Conservation (phyloP, 2,797 vertebrate genomes). For the Muraenolepis orangiensis region DNA sequence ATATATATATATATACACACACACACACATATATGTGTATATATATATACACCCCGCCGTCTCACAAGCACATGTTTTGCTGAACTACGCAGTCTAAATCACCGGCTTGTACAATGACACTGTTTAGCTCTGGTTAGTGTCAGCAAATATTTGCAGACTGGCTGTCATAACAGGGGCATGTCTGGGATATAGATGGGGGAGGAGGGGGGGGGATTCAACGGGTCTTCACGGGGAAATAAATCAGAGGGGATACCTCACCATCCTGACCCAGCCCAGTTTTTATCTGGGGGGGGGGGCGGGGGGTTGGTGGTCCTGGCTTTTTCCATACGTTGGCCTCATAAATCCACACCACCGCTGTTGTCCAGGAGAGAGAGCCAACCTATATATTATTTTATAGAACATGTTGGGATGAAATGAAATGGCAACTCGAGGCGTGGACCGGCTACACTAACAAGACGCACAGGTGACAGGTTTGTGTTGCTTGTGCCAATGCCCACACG, state of each 20-base stretch:
- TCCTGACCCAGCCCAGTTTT: constrained; percentile 67
- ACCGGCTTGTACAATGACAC: constrained; percentile 70
- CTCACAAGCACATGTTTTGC: constrained; percentile 60
- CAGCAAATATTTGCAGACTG: constrained; percentile 83
- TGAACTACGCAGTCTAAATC: constrained; percentile 63
- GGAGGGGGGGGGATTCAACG: constrained; percentile 48
- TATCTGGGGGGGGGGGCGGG: constrained; percentile 74
- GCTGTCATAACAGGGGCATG: constrained; percentile 78
- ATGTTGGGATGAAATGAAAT: constrained; percentile 51
- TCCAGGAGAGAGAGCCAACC: constrained; percentile 56
- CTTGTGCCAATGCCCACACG: neutral
- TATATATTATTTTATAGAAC: constrained; percentile 60
- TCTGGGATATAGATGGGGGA: constrained; percentile 67
- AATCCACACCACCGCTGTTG: constrained; percentile 53
- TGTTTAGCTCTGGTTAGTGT: constrained; percentile 79
- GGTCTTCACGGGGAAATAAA: constrained; percentile 71
- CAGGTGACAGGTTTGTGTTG: neutral
- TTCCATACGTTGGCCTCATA: constrained; percentile 63
- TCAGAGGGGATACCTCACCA: constrained; percentile 74
- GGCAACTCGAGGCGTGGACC: neutral
- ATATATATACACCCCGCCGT: constrained; percentile 57
- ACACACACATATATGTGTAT: no score
- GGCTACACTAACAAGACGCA: neutral
- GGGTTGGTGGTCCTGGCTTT: constrained; percentile 68
- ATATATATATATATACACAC: no score